Conservation (phyloP, 2,888 invertebrate genomes). For the Agrochola lychnidis region DNA sequence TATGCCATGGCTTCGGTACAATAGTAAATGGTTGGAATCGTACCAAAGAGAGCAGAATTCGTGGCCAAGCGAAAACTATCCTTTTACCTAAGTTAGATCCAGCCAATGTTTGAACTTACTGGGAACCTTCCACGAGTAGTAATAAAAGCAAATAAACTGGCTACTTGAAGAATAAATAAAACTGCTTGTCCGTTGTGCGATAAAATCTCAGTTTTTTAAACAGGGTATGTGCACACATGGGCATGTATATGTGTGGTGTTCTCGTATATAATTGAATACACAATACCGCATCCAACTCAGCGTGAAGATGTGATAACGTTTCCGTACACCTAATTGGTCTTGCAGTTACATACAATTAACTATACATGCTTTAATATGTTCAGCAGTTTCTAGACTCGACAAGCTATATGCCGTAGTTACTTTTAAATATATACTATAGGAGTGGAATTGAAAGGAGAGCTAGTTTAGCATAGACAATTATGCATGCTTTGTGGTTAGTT, state of each 20-base stretch:
- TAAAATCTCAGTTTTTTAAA: constrained; percentile 55
- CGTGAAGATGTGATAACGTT: constrained; percentile 67
- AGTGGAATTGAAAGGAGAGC: constrained; percentile 27
- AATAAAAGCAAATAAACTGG: constrained; percentile 34
- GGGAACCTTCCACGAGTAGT: constrained; percentile 5
- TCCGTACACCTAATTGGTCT: constrained; percentile 60
- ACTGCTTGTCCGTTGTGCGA: constrained; percentile 43
- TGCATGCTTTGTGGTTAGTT: constrained; percentile 19
- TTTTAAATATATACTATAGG: background rate
- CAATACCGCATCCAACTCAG: constrained; percentile 54
- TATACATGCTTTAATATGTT: constrained; percentile 41
- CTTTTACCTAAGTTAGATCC: constrained; percentile 40
- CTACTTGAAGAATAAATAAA: constrained; percentile 48
- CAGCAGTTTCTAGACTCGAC: constrained; percentile 29
- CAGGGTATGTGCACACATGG: constrained; percentile 18
- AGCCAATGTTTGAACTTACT: constrained; percentile 13
- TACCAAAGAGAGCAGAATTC: constrained; percentile 51
- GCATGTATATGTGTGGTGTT: background rate
- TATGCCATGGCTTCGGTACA: constrained; percentile 41
- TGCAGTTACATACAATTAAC: constrained; percentile 57
- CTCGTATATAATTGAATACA: constrained; percentile 53
- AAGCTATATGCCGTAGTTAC: constrained; percentile 8
- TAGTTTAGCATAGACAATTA: constrained; percentile 36
- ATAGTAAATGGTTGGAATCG: constrained; percentile 53
- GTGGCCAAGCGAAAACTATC: constrained; percentile 44